Evolutionary conservation across 2,113 vertebrate genomes (phyloP), one percentile per base, ranked within the genome.

Genomic region (Thermophis baileyi): DNA sequence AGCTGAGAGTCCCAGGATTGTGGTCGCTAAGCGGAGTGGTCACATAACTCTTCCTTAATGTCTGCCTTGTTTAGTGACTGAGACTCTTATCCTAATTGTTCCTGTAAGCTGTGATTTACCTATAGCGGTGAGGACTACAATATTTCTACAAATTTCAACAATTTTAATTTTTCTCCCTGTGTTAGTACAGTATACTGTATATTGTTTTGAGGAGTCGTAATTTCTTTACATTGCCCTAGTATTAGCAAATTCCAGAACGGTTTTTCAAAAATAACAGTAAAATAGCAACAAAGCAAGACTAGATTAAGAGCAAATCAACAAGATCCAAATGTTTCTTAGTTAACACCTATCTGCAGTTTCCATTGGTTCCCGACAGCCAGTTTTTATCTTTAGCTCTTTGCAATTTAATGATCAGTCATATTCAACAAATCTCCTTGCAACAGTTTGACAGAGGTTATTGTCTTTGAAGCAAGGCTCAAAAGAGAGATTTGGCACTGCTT

Each of bases 401-500:
- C 92, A 95, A 97, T 94, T 95, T 97, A 97, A 98, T 95, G 95
- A 97, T 96, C 92, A 97, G 95, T 95, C 95, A 95, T 8, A 96
- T 87, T 91, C 95, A 96, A 97, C 96, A 97, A 96, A 97, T 96
- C 96, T 97, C 95, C 91, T 93, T 96, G 93, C 94, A 95, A 95
- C 4, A 93, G 92, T 91, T 92, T 91, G 91, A 94, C 87, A 93
- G 63, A 89, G 93, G 93, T 89, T 96, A 94, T 90, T 96, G 93
- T 94, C 95, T 93, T 9, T 40, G 94, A 96, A n/a, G 94, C 89
- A 6, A 30, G 93, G 95, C 95, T 95, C 95, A 87, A 94, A 97
- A 97, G 94, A 97, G 90, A 97, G 96, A 97, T 96, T 93, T 95
- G 93, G 97, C 97, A 97, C 94, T 97, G 95, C 96, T 96, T 97